phyloP scores from a whole-genome alignment of 2,797 vertebrate genomes.

The Galaxias olidus region DNA sequence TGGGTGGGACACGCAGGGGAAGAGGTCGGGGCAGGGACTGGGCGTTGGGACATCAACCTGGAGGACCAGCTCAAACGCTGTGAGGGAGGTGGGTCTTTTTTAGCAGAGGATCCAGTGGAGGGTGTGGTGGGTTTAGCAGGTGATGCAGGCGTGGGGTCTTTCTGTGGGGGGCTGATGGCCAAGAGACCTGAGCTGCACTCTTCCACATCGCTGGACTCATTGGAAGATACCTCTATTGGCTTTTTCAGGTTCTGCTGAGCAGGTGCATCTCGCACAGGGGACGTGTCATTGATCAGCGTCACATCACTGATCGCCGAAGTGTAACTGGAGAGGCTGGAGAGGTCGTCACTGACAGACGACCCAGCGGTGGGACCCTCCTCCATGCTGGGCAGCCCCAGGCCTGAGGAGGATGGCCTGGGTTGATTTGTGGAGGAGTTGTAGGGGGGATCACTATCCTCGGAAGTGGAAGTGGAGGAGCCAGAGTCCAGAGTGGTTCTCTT shows the following conservation, averaged over 20 bases:
- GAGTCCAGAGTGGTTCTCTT: constrained; percentile 35
- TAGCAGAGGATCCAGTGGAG: constrained; percentile 9
- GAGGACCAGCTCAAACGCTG: background rate
- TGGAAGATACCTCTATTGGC: background rate
- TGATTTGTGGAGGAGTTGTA: constrained; percentile 27
- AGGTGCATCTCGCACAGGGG: background rate
- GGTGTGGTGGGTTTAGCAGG: constrained; percentile 28
- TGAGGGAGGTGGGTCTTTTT: background rate
- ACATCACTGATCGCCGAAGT: constrained; percentile 12
- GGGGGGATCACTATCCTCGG: background rate
- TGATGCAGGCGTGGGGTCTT: constrained; percentile 10
- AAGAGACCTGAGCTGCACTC: constrained; percentile 47
- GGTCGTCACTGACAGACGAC: constrained; percentile 17
- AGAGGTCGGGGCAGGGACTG: background rate
- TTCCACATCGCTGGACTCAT: constrained; percentile 58
- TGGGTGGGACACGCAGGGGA: constrained; percentile 1
- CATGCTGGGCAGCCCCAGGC: background rate
- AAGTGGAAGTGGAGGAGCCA: constrained; percentile 10
- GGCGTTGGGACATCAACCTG: background rate
- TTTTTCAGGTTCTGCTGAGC: background rate
- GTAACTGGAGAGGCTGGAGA: constrained; percentile 13
- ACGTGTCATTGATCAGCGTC: constrained; percentile 3
- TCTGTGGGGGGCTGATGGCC: constrained; percentile 15
- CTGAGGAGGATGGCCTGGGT: background rate
- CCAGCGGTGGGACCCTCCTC: constrained; percentile 17